Evolutionary conservation across 2,797 vertebrate genomes (phyloP), one percentile per base, ranked within the genome.

Genomic region (Macropodus opercularis): DNA sequence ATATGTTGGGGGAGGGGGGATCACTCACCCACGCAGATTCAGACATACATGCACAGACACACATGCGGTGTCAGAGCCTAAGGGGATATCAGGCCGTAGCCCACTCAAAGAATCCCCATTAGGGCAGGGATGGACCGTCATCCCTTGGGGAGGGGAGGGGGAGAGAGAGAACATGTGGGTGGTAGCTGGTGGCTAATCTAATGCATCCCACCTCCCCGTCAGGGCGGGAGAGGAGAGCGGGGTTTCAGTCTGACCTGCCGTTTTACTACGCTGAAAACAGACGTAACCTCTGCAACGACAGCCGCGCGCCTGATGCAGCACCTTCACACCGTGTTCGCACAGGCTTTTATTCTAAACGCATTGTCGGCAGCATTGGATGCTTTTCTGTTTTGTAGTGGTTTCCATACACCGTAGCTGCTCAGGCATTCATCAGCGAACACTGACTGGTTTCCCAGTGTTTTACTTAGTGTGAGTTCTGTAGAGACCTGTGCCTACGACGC

Each of bases 51-150:
- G 67, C 41, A 6, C 63, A 12, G 15, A 66, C 61, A 52, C 22
- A 53, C 52, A 49, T 27, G 54, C 50, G 35, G 60, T 47, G 62
- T 56, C 64, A 64, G 47, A 82, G 86, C 83, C 72, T 75, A 21
- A 43, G 78, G 75, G 84, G 76, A 69, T 81, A 75, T 69, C 70
- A 85, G 77, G 65, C 75, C 74, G 72, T 75, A 88, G 76, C 81
- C 72, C 73, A 80, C 83, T 87, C 79, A 79, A 86, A 88, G 87
- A 90, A 83, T 72, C 70, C 72, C 87, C 86, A 92, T 91, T 90
- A 91, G 87, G 80, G 69, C 74, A 77, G 75, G 34, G 85, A 72
- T 77, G 69, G 85, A 71, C 71, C 69, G 72, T 70, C 75, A 48
- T 72, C 81, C 77, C 80, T 52, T 44, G 51, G 76, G 83, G 68